Percentiles rank a stretch among this genome's conserved stretches.
Evolutionary conservation across 2,797 vertebrate species (phyloP).

Genomic region (Hippopotamyrus pictus): DNA sequence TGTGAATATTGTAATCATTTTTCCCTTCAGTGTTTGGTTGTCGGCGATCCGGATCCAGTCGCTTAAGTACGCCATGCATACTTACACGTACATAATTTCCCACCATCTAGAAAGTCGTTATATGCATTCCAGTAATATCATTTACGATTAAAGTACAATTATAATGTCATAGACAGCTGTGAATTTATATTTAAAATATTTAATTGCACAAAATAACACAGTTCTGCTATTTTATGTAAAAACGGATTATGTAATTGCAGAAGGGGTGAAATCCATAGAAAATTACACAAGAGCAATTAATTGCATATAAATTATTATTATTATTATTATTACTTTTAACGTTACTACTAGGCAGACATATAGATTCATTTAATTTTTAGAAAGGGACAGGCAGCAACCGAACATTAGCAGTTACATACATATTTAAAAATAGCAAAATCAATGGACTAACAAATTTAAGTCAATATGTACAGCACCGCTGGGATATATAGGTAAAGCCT

Average conservation of each 20-base stretch:
- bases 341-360: neutral
- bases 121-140: neutral
- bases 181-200: neutral
- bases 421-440: conserved; percentile 1
- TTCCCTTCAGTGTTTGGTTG: neutral
- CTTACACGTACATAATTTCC: neutral
- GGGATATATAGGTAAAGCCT: neutral
- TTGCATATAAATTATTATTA: neutral
- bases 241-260: neutral
- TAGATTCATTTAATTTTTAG: neutral
- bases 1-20: neutral
- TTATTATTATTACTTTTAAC: neutral
- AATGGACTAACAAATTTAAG: neutral
- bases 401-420: neutral
- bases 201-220: neutral
- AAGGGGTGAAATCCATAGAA: neutral
- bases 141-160: neutral
- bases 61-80: neutral
- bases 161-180: neutral
- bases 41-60: neutral
- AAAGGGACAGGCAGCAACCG: neutral
- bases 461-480: neutral
- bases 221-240: neutral
- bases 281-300: neutral
- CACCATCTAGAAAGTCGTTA: neutral